A percentile compares a stretch with the other conserved stretches of the same genome.
Evolutionary conservation across 2,797 vertebrate genomes (phyloP).

Genomic region (Helarctos malayanus): DNA sequence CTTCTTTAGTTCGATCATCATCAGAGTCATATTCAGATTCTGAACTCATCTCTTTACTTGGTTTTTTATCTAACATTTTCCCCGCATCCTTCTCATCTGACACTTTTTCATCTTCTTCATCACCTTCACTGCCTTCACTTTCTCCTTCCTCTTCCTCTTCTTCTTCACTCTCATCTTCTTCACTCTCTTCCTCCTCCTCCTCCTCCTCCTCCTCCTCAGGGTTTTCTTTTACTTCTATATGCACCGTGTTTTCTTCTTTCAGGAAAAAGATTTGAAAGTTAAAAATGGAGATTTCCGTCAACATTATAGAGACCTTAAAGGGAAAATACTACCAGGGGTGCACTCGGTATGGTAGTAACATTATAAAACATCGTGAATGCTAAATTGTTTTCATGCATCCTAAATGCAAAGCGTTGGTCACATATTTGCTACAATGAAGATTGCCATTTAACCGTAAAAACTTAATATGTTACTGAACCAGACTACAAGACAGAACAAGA

Average conservation of each 20-base stretch:
- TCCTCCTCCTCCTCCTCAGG: conserved; percentile 91
- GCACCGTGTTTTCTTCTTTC: conserved; percentile 95
- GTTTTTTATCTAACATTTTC: conserved; percentile 88
- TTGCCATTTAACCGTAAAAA: conserved; percentile 32
- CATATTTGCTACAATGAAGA: neutral
- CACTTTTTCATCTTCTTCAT: conserved; percentile 92
- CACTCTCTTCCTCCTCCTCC: conserved; percentile 90
- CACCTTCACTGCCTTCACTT: conserved; percentile 92
- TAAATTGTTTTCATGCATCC: neutral
- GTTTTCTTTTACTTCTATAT: conserved; percentile 97
- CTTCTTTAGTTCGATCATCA: conserved; percentile 95
- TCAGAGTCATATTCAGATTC: conserved; percentile 94
- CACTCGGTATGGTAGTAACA: neutral
- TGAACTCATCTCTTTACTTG: conserved; percentile 91
- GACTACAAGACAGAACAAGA: neutral
- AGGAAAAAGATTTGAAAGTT: conserved; percentile 61
- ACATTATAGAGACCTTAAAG: neutral
- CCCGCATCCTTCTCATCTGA: conserved; percentile 88
- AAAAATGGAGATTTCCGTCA: conserved; percentile 29
- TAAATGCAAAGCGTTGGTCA: neutral
- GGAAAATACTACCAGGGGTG: neutral
- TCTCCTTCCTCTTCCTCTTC: conserved; percentile 92
- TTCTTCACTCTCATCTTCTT: conserved; percentile 89
- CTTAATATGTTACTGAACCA: neutral
- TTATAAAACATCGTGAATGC: neutral